phyloP scores from a whole-genome alignment of 2,888 invertebrate genomes.

The Chrysina gloriosa region DNA sequence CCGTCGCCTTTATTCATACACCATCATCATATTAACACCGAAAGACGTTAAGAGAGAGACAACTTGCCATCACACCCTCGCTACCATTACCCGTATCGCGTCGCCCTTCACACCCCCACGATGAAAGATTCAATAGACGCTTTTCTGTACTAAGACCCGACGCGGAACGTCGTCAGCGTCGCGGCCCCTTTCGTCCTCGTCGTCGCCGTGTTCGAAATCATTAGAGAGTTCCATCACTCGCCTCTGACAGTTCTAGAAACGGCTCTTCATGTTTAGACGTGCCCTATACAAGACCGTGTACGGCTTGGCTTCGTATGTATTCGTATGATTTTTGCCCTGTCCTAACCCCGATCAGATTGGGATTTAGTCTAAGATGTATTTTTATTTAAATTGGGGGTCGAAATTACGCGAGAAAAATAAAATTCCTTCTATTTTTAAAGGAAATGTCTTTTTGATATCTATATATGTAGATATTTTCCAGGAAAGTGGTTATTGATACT shows the following conservation, averaged over 20 bases:
- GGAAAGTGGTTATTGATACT: no score
- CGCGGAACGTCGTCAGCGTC: constrained; percentile 10
- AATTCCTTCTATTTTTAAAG: no score
- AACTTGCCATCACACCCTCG: constrained; percentile 37
- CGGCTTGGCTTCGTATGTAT: no score
- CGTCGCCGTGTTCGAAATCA: constrained; percentile 36
- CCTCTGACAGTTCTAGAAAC: constrained; percentile 28
- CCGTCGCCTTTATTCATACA: constrained; percentile 47
- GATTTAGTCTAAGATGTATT: no score
- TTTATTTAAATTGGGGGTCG: no score
- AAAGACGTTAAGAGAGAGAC: constrained; percentile 36
- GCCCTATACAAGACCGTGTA: constrained; percentile 8
- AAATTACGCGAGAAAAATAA: no score
- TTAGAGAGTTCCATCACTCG: constrained; percentile 46
- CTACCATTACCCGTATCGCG: neutral
- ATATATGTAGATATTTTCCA: no score
- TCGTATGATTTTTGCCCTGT: no score
- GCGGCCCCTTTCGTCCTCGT: neutral
- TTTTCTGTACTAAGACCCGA: constrained; percentile 1
- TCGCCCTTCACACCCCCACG: constrained; percentile 52
- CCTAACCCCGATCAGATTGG: no score
- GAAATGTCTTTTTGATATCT: no score
- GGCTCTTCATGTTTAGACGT: constrained; percentile 1
- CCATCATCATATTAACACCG: constrained; percentile 48
- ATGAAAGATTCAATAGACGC: constrained; percentile 51